Evolutionary conservation across 2,888 invertebrate genomes (phyloP), one percentile per base, ranked within the genome.

Genomic region (Beris morrisii): DNA sequence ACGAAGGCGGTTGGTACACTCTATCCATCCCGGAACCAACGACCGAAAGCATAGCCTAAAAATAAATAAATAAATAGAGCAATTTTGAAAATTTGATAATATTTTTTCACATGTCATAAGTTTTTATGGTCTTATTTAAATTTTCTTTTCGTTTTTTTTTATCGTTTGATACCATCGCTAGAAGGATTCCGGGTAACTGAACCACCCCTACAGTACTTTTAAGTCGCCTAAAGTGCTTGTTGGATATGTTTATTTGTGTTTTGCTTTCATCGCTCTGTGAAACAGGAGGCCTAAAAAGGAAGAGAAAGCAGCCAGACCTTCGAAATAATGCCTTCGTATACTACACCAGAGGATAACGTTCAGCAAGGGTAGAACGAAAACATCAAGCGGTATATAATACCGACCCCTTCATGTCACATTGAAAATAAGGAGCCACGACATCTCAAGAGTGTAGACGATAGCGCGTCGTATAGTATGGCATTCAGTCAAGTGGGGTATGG

Each of bases 41-140:
- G 38, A 38, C 38, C 38, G 38, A 7, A 38, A 38, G 69, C 70
- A 66, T 67, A 69, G 69, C 69, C 64, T 69, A 67, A 69, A 70
- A 48, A 70, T 71, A 71, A 72, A 71, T 72, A 71, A 71, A 71
- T 71, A 72, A 71, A 72, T 72, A 71, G 70, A 72, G 71, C 73
- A 72, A 73, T 73, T 72, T 70, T 67, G 71, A 71, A 72, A 72
- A 71, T 73, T 75, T 76, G 74, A 74, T 75, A 76, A 75, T 76
- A 75, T 78, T 79, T 79, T 72, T 79, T 79, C 78, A 79, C 79
- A 79, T 79, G 74, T 78, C 79, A 79, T 79, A 79, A 79, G 78
- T 78, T 79, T 79, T 79, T 79, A 79, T 75, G 76, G 74, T 74
- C 70, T 73, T 73, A 75, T 75, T 73, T 72, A 73, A 74, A 73